Base-by-base conservation (phyloP, 2,113 vertebrate species). In the Brachyistius frenatus region DNA sequence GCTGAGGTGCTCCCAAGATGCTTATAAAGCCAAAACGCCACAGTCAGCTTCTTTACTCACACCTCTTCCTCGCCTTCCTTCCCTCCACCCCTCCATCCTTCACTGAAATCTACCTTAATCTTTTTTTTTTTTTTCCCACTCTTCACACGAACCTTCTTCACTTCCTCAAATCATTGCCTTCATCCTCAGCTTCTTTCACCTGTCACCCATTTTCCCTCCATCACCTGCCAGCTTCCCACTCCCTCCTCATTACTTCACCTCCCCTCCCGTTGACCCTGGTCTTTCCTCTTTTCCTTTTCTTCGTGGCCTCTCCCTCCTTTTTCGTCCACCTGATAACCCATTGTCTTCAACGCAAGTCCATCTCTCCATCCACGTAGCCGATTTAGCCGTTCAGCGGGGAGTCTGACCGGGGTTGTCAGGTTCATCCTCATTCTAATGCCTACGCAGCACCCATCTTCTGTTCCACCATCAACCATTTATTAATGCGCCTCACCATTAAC, bases 11-110 rank as follows among this genome's bases (percentile, higher is more conserved):
- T 88, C 92, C 91, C 90, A 77, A 77, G 77, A 77, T 83, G 84
- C 88, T 80, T 83, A 86, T 83, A 73, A 88, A 92, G 73, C 85
- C 77, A 80, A 81, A 93, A 91, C 8, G 8, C 71, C 69, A 60
- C 79, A 67, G 85, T 94, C 94, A 92, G 91, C 92, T 88, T 69
- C 76, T 90, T 86, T 86, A 57, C 66, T 78, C 54, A 64, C 73
- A 46, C 53, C 61, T 60, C 63, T 30, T 31, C 60, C 57, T 52
- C 41, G 49, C 62, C 60, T 15, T 32, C 50, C 37, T 7, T 62
- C 50, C 41, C 7, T 64, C 56, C 50, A 23, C 33, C 32, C 37
- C 32, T 23, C n/a, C 30, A 13, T 57, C 50, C 50, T 72, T 65
- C 46, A 60, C 60, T 37, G 39, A 69, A 36, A 65, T 15, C 15